phyloP scores from a whole-genome alignment of 2,888 invertebrate genomes.

The Tetrapedia diversipes region DNA sequence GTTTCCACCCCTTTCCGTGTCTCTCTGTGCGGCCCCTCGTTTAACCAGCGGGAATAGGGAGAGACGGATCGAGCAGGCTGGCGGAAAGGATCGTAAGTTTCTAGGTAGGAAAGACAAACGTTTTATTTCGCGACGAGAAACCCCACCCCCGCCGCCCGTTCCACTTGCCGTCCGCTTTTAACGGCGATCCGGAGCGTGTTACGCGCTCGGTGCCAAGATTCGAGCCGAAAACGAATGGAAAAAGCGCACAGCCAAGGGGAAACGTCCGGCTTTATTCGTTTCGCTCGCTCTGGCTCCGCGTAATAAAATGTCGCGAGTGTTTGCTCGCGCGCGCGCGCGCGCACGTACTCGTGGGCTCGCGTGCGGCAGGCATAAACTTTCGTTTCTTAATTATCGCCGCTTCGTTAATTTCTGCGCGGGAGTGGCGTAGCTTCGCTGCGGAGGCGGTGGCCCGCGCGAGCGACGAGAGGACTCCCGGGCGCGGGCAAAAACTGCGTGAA shows the following conservation, averaged over 20 bases:
- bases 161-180: slow-evolving; percentile 4
- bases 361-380: slow-evolving; percentile 64
- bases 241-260: background rate
- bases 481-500: slow-evolving; percentile 37
- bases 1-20: background rate
- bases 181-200: slow-evolving; percentile 22
- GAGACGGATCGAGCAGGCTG: background rate
- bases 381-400: slow-evolving; percentile 73
- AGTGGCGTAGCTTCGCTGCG: slow-evolving; percentile 52
- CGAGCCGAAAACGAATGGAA: slow-evolving; percentile 26
- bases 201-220: slow-evolving; percentile 30
- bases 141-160: no score
- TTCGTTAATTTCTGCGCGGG: slow-evolving; percentile 71
- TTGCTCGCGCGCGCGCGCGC: no score
- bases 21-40: background rate
- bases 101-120: slow-evolving; percentile 17
- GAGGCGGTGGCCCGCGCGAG: slow-evolving; percentile 12
- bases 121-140: slow-evolving; percentile 31
- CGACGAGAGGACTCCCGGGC: slow-evolving; percentile 1
- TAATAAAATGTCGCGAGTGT: slow-evolving; percentile 65
- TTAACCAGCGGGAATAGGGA: background rate
- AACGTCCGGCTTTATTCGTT: slow-evolving; percentile 36
- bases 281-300: slow-evolving; percentile 19
- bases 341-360: no score
- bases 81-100: slow-evolving; percentile 18